Evolutionary conservation across 1,140 invertebrate species (phyloP), one percentile per base, ranked within the genome.

Genomic region (Venturia canescens): DNA sequence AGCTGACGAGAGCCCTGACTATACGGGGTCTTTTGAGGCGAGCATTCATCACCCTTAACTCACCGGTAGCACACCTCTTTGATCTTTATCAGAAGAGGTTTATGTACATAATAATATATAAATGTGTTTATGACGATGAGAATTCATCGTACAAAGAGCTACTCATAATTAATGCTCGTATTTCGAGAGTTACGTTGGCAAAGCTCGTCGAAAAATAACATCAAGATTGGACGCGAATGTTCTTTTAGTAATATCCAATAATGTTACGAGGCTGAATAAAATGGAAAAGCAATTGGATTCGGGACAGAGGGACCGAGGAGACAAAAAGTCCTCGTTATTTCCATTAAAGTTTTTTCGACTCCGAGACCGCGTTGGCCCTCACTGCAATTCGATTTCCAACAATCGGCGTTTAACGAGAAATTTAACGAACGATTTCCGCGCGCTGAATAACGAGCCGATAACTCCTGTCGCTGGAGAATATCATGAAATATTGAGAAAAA

Each of bases 1-100:
- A 66, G 60, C 60, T 66, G 60, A 69, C 66, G 66, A 63, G 38
- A 53, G 50, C 16, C 16, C 50, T 53, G 50, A 53, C 66, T 31
- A 69, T 69, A 31, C 38, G 5, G 38, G 27, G 3, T 69, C 66
- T 69, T 69, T 69, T 31, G 29, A 18, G 66, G 29, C 66, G 29
- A 31, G 29, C 27, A 69, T 69, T 69, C 66, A 69, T 69, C 66
- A 69, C 27, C 66, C 66, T 69, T 31, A 69, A 69, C 66, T 69
- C 66, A 63, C 66, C 29, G 0, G 66, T 69, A 69, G 31, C 66
- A 69, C 66, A 69, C 66, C 66, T 69, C 66, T 69, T 31, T 31
- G 66, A 69, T 69, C 26, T 29, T 69, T 69, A 69, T 69, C 66
- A 31, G 16, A 16, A 69, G 31, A 34, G 29, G 29, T 27, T 11